Percentiles rank a stretch among this genome's conserved stretches.
phyloP scores from a whole-genome alignment of 1,140 invertebrate genomes.

The Atopsyche davidsoni region DNA sequence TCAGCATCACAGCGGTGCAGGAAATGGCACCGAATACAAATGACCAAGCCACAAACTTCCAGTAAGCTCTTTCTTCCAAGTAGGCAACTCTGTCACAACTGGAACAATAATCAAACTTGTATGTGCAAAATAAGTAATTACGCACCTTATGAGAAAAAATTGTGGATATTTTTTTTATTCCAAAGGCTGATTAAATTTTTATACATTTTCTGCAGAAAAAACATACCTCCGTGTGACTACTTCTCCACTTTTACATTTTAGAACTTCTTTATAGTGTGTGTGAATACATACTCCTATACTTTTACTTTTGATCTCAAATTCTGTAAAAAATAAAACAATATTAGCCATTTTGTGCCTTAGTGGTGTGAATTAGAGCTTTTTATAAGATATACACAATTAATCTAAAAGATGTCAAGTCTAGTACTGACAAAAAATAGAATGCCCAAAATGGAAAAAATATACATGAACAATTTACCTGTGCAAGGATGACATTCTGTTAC shows the following conservation, averaged over 20 bases:
- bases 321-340: constrained; percentile 34
- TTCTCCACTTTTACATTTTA: constrained; percentile 64
- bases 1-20: constrained; percentile 43
- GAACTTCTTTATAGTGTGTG: constrained; percentile 64
- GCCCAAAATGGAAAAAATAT: too few relatives aligned
- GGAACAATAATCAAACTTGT: constrained; percentile 13
- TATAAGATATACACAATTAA: too few relatives aligned
- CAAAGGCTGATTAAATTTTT: neutral
- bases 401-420: too few relatives aligned
- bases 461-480: too few relatives aligned
- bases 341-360: constrained; percentile 7
- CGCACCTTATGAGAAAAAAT: constrained; percentile 4
- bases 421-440: too few relatives aligned
- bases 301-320: constrained; percentile 66
- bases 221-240: constrained; percentile 59
- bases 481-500: constrained; percentile 74
- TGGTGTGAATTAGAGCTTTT: constrained; percentile 13
- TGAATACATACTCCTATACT: constrained; percentile 62
- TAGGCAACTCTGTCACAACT: constrained; percentile 63
- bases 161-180: neutral
- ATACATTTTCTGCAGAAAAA: constrained; percentile 1
- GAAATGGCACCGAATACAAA: constrained; percentile 61
- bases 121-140: constrained; percentile 15
- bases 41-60: constrained; percentile 75
- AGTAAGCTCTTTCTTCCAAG: constrained; percentile 72